These are phyloP conservation scores for Sceliomorpha sp. DNA, from an alignment of 2,888 invertebrate species.

Conservation along the genomic window DNA sequence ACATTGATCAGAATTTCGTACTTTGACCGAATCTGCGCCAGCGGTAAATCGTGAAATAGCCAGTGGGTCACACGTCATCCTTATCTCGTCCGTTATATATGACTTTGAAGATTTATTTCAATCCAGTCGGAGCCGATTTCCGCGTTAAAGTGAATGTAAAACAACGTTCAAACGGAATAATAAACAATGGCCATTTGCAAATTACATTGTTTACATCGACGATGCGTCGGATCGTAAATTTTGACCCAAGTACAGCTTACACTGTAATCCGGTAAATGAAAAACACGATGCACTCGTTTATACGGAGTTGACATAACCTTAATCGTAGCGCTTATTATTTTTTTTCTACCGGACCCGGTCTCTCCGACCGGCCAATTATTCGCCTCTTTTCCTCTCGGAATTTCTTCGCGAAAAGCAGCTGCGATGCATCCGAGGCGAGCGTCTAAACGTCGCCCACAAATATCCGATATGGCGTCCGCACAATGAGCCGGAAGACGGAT, in stretches of 20 bases:
- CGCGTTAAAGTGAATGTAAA: conserved; percentile 28
- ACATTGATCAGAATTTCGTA: conserved; percentile 49
- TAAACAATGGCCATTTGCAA: conserved; percentile 11
- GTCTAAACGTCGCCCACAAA: conserved; percentile 50
- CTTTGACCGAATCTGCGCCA: conserved; percentile 26
- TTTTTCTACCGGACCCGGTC: too few species aligned
- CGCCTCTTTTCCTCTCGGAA: too few species aligned
- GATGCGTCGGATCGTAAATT: neutral
- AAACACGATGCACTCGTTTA: too few species aligned
- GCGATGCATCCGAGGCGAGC: conserved; percentile 26
- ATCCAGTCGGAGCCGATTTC: conserved; percentile 26
- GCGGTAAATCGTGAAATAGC: conserved; percentile 55
- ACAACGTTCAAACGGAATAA: conserved; percentile 18
- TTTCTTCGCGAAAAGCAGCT: conserved; percentile 17
- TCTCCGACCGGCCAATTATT: too few species aligned
- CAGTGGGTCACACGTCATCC: conserved; percentile 48
- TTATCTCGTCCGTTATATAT: conserved; percentile 50
- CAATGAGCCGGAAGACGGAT: conserved; percentile 50
- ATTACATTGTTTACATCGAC: conserved; percentile 2
- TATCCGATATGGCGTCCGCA: conserved; percentile 43
- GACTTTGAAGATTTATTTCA: conserved; percentile 47
- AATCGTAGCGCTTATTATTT: too few species aligned
- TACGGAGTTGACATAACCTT: too few species aligned
- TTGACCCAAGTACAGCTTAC: neutral
- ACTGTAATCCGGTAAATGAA: too few species aligned